Evolutionary conservation across 23 tunicate genomes (phyloP), one percentile per base, ranked within the genome.

Genomic region (Clavelina lepadiformis): DNA sequence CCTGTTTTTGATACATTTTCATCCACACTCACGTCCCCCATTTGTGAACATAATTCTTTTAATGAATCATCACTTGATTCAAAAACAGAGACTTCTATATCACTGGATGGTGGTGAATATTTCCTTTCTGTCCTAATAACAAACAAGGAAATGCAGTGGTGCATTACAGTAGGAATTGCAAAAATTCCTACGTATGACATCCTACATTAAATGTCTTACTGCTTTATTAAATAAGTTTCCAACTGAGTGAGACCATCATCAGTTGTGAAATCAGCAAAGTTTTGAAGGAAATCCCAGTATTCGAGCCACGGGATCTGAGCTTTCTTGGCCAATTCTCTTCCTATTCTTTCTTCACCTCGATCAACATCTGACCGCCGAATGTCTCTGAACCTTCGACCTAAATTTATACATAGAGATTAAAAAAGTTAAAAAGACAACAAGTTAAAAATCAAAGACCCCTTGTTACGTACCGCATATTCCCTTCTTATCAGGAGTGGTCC

Each of bases 341-440:
- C 97, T 27, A 89, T 83, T 35, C 86, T 64, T 56, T 89, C 97
- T 26, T 75, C 80, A 5, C 97, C 97, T 38, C 76, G 51, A 5
- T 89, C 97, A 28, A 63, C 1, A 49, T 89, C 97, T 18, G 80
- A 58, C 21, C 77, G 57, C 1, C 95, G 75, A 29, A 86, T 50
- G 52, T 77, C 53, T 5, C 27, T 46, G 33, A 5, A 3, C 11
- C 47, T 38, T 5, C 72, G 72, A 24, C 8, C 72, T 66, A 37
- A 25, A 46, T 11, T 6, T 6, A 41, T 8, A 41, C 49, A 41
- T 41, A n/a, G 51, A 46, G 19, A 46, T 19, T 20, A 46, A 46
- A 19, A n/a, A 46, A 46, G 0, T 20, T n/a, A 46, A 46, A 46
- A n/a, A n/a, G n/a, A n/a, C n/a, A n/a, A n/a, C n/a, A n/a, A n/a